Percentiles rank a stretch among this genome's conserved stretches.
These are phyloP conservation scores for Enteromius thamalakanensis DNA, from an alignment of 2,797 vertebrate genomes.

Conservation along the genomic window DNA sequence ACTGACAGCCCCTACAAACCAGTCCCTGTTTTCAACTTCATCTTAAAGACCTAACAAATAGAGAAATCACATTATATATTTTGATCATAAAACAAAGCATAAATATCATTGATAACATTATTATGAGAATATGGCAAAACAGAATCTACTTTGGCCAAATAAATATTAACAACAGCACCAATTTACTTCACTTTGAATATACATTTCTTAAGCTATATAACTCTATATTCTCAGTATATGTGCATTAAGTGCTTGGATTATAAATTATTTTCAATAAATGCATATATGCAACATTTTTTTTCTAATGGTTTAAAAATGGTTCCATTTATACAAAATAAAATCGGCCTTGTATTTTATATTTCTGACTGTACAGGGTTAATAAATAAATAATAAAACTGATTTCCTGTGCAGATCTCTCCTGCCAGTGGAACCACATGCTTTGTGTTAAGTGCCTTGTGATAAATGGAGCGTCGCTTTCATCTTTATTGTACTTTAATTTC, in stretches of 20 bases:
- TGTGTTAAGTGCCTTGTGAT: background rate
- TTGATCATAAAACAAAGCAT: no score
- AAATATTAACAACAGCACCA: background rate
- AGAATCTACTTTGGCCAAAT: background rate
- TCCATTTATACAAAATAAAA: no score
- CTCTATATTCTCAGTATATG: background rate
- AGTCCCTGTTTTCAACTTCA: background rate
- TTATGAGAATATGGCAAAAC: no score
- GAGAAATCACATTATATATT: background rate
- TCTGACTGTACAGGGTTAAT: background rate
- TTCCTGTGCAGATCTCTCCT: background rate
- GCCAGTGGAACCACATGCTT: background rate
- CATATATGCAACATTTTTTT: background rate
- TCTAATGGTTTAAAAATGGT: no score
- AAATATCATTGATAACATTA: no score
- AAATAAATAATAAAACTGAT: background rate
- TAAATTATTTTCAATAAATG: background rate
- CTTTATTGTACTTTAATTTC: background rate
- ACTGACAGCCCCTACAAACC: slow-evolving; percentile 57
- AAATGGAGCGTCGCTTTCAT: background rate
- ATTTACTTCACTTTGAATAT: background rate
- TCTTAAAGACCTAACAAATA: background rate
- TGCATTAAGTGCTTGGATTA: background rate
- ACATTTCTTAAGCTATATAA: background rate
- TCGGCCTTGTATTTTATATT: background rate